Percentiles rank a stretch among this genome's conserved stretches.
Evolutionary conservation across 2,113 vertebrate species (phyloP).

Genomic region (Eretmochelys imbricata): DNA sequence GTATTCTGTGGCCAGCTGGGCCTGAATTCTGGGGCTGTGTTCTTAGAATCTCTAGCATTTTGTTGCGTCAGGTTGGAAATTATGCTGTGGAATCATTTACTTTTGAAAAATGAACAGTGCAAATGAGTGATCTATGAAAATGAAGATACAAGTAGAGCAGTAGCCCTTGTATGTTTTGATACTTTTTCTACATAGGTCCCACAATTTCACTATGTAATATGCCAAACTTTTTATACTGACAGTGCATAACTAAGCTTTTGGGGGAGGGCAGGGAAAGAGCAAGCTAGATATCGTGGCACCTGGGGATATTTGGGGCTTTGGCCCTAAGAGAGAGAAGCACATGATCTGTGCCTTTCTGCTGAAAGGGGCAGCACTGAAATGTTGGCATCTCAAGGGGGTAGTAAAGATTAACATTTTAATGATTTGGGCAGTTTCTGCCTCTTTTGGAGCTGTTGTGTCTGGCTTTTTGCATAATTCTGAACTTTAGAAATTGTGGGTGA

Average conservation of each 20-base stretch:
- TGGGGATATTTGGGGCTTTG: background rate
- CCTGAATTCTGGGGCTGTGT: background rate
- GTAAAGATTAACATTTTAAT: no score
- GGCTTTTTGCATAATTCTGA: background rate
- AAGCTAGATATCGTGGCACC: background rate
- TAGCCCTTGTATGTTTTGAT: no score
- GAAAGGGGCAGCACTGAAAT: background rate
- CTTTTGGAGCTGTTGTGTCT: background rate
- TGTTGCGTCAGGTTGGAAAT: no score
- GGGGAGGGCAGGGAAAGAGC: no score
- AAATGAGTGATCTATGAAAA: no score
- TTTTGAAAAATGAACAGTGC: no score
- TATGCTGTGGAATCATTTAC: no score
- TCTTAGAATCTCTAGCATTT: background rate
- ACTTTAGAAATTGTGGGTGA: background rate
- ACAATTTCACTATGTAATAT: no score
- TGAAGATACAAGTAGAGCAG: no score
- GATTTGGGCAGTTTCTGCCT: background rate
- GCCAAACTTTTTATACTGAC: no score
- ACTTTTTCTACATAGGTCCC: no score
- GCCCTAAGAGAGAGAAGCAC: background rate
- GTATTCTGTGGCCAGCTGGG: background rate
- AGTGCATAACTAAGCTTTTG: no score
- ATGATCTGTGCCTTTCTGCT: background rate
- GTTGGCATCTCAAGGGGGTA: background rate